A percentile compares a stretch with the other conserved stretches of the same genome.
phyloP scores from a whole-genome alignment of 1,140 invertebrate genomes.

The Himalopsyche phryganea region DNA sequence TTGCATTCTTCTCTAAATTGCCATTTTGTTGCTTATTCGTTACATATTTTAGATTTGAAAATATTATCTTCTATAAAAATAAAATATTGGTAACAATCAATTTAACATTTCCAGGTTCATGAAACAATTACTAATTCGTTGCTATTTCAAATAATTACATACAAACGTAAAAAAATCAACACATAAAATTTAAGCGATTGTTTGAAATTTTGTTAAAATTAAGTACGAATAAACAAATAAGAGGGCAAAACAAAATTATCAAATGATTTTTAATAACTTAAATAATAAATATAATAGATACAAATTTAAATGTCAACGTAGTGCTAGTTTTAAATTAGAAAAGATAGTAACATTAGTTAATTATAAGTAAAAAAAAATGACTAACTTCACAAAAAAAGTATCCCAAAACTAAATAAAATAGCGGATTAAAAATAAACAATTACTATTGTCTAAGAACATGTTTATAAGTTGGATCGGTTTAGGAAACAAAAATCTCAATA shows the following conservation, averaged over 20 bases:
- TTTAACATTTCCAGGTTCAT: background rate
- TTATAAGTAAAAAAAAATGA: slow-evolving; percentile 20
- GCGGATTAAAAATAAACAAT: slow-evolving; percentile 3
- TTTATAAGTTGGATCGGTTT: background rate
- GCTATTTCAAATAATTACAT: background rate
- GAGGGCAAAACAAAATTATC: background rate
- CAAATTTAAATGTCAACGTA: background rate
- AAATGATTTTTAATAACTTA: background rate
- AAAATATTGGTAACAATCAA: slow-evolving; percentile 2
- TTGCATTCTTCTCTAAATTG: slow-evolving; percentile 2
- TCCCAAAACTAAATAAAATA: background rate
- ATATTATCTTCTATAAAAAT: background rate
- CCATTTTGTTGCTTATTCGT: slow-evolving; percentile 1
- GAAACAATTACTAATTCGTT: background rate
- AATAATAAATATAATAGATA: background rate
- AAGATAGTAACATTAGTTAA: slow-evolving; percentile 3
- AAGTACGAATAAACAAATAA: too few species aligned
- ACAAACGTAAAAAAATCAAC: background rate
- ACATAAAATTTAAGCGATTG: too few species aligned
- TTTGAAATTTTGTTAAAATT: too few species aligned
- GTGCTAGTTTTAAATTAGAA: background rate
- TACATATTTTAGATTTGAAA: background rate
- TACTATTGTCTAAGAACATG: background rate
- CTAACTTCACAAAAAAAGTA: slow-evolving; percentile 16
- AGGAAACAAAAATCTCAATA: background rate